phyloP scores from a whole-genome alignment of 2,113 vertebrate species.

The Oryzias woworae region DNA sequence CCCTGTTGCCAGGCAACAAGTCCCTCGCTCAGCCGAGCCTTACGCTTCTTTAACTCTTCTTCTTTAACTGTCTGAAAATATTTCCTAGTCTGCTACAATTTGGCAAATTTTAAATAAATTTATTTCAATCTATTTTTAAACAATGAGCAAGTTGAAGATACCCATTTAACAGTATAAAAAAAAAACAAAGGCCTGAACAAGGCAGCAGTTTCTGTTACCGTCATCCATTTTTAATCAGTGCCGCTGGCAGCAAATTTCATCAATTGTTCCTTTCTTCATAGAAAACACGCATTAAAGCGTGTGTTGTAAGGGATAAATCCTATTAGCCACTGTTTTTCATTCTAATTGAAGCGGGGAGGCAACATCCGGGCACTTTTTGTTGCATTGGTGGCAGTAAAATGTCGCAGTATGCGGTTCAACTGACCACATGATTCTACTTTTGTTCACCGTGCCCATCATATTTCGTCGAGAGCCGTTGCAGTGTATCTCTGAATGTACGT shows the following conservation, averaged over 20 bases:
- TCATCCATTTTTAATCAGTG: slow-evolving; percentile 54
- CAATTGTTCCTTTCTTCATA: background rate
- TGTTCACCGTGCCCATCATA: slow-evolving; percentile 11
- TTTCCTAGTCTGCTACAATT: too few species aligned
- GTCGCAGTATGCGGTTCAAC: slow-evolving; percentile 3
- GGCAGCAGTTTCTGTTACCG: slow-evolving; percentile 11
- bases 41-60: background rate
- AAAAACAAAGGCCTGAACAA: background rate
- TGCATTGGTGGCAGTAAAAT: too few species aligned
- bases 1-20: slow-evolving; percentile 22
- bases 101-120: too few species aligned
- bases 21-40: background rate
- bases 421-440: slow-evolving; percentile 18
- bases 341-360: too few species aligned
- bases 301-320: too few species aligned
- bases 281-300: too few species aligned
- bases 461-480: slow-evolving; percentile 2
- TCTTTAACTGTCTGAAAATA: background rate
- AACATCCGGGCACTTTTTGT: too few species aligned
- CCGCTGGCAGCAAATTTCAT: slow-evolving; percentile 27
- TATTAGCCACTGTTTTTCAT: too few species aligned
- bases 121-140: too few species aligned
- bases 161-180: background rate
- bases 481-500: background rate
- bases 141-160: too few species aligned